Evolutionary conservation across 2,113 vertebrate genomes (phyloP).

Genomic region (Leucosticte australis): DNA sequence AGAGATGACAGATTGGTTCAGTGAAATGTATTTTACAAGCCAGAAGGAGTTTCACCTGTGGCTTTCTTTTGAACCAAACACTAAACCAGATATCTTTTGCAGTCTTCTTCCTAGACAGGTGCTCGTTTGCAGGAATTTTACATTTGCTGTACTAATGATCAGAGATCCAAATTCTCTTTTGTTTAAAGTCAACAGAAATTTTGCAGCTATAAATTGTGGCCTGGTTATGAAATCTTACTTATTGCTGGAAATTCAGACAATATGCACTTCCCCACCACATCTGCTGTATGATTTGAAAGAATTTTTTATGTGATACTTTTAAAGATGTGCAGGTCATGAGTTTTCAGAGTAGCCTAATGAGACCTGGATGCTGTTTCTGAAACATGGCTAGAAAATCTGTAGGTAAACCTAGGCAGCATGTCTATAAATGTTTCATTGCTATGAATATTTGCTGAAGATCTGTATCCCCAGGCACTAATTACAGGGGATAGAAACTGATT

Average conservation of each 20-base stretch:
- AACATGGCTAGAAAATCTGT: background rate
- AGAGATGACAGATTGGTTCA: background rate
- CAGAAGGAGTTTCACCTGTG: background rate
- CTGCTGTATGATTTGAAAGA: background rate
- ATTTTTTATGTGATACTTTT: background rate
- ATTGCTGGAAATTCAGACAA: background rate
- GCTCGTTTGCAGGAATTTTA: background rate
- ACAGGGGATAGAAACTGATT: background rate
- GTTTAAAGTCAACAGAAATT: background rate
- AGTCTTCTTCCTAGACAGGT: background rate
- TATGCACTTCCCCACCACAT: background rate
- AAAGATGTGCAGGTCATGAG: background rate
- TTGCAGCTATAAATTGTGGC: background rate
- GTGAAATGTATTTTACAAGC: slow-evolving; percentile 3
- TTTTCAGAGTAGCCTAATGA: background rate
- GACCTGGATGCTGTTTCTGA: background rate
- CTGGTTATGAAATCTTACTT: background rate
- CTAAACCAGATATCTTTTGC: background rate
- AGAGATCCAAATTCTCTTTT: background rate
- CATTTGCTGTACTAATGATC: background rate
- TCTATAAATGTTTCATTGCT: slow-evolving; percentile 25
- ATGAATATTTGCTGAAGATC: slow-evolving; percentile 17
- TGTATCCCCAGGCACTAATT: background rate
- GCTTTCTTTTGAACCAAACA: background rate
- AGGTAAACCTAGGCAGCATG: background rate